Evolutionary conservation across 2,113 vertebrate genomes (phyloP).

Genomic region (Pan troglodytes): NHGRI_mPanTro3-v2.1_pri NC_086015.1:112667501-112668000

Average conservation of each 20-base stretch:
- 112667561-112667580: accelerated
- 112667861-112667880: not conserved
- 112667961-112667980: not conserved
- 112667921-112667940: not conserved
- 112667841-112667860: not conserved
- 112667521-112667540: no score
- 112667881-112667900: not conserved
- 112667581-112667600: no score
- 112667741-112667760: not conserved
- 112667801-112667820: not conserved
- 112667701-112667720: not conserved
- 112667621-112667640: not conserved
- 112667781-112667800: not conserved
- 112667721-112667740: not conserved
- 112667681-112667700: not conserved
- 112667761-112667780: not conserved
- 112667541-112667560: no score
- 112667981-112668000: not conserved
- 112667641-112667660: not conserved
- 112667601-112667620: no score
- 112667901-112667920: not conserved
- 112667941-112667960: not conserved
- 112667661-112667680: not conserved
- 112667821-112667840: not conserved
- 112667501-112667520: no score